A percentile compares a stretch with the other conserved stretches of the same genome.
phyloP scores from a whole-genome alignment of 2,888 invertebrate species.

The Caenorhabditis auriculariae region DNA sequence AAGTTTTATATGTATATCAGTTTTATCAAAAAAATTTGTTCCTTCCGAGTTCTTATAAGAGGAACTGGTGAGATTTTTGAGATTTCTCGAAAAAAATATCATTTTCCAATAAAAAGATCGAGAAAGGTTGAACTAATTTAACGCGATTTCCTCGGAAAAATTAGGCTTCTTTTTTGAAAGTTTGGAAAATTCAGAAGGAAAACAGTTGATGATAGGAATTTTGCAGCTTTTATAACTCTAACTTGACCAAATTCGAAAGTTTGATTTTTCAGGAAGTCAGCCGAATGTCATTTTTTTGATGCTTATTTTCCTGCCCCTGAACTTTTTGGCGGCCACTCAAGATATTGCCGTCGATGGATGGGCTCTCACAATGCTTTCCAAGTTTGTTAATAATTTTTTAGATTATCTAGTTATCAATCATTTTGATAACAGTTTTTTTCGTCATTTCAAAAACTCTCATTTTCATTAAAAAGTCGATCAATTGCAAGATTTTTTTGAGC shows the following conservation, averaged over 20 bases:
- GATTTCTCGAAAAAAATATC: too few relatives aligned
- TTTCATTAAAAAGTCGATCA: too few relatives aligned
- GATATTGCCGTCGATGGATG: slow-evolving; percentile 99
- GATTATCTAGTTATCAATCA: too few relatives aligned
- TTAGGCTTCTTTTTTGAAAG: not conserved
- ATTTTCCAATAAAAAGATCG: too few relatives aligned
- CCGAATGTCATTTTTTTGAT: slow-evolving; percentile 80
- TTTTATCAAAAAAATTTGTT: not conserved
- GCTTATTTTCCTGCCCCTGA: slow-evolving; percentile 82
- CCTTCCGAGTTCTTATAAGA: not conserved
- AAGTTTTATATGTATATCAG: not conserved
- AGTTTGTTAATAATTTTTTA: too few relatives aligned
- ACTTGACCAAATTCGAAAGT: not conserved
- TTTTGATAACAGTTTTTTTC: slow-evolving; percentile 4
- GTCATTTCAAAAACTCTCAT: too few relatives aligned
- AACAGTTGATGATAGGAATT: not conserved
- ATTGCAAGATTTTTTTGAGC: too few relatives aligned
- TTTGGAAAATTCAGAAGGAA: not conserved
- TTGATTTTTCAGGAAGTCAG: slow-evolving; percentile 6
- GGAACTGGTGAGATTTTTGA: too few relatives aligned
- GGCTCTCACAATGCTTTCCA: slow-evolving; percentile 96
- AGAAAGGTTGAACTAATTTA: too few relatives aligned
- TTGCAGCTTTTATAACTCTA: not conserved
- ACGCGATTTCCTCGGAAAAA: too few relatives aligned
- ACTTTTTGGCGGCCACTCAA: slow-evolving; percentile 96